Conservation (phyloP, 2,113 vertebrate genomes). For the Myotis yumanensis region DNA sequence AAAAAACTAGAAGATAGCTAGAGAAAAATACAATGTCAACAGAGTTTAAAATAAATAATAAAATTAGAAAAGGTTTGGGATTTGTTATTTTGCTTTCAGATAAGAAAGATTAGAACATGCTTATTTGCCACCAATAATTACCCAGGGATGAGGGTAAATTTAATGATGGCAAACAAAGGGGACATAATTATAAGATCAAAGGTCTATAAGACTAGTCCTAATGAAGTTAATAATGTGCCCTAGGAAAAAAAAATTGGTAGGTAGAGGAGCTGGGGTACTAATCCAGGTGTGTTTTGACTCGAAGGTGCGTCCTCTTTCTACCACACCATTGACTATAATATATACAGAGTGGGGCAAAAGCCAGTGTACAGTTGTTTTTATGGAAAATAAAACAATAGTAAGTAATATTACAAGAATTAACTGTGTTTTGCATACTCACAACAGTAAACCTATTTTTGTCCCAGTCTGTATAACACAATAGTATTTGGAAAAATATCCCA, state of each 20-base stretch:
- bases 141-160: not conserved
- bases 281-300: not conserved
- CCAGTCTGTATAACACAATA: not conserved
- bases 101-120: not conserved
- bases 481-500: constrained; percentile 35
- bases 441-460: not conserved
- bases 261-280: not conserved
- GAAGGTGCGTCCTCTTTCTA: not conserved
- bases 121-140: constrained; percentile 10
- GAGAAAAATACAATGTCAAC: not conserved
- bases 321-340: not conserved
- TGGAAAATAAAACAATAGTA: not conserved
- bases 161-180: not conserved
- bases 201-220: not conserved
- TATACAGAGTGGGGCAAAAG: not conserved
- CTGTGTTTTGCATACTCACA: not conserved
- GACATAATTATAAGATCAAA: not conserved
- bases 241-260: not conserved
- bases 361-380: not conserved
- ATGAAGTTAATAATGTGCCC: not conserved
- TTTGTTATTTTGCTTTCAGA: constrained; percentile 1
- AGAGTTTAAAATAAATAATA: constrained; percentile 11
- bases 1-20: not conserved
- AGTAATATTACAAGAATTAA: not conserved
- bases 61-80: constrained; percentile 39